phyloP scores from a whole-genome alignment of 2,888 invertebrate species.

The Brenthis daphne region DNA sequence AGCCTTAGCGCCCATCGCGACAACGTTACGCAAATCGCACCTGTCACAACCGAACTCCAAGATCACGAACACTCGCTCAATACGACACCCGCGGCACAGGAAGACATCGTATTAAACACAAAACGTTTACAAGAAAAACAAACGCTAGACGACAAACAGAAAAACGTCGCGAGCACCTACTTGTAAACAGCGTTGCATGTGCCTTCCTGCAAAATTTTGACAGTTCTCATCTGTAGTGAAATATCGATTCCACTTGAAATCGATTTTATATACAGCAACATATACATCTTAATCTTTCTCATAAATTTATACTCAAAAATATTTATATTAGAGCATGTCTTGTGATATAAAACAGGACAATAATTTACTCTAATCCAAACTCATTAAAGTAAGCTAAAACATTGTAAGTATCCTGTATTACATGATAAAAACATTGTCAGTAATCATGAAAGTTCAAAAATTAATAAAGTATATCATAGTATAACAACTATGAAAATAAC shows the following conservation, averaged over 20 bases:
- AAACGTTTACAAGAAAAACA: conserved; percentile 53
- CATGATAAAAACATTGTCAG: too few species aligned
- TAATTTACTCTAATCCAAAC: too few species aligned
- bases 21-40: conserved; percentile 74
- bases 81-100: conserved; percentile 70
- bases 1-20: conserved; percentile 91
- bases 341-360: too few species aligned
- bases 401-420: too few species aligned
- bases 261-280: conserved; percentile 25
- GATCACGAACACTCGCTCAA: conserved; percentile 74
- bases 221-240: conserved; percentile 54
- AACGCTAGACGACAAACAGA: conserved; percentile 64
- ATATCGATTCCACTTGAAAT: conserved; percentile 38
- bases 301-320: too few species aligned
- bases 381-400: too few species aligned
- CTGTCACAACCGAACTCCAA: conserved; percentile 60
- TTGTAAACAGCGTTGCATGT: conserved; percentile 80
- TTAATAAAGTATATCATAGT: too few species aligned
- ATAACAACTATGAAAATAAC: too few species aligned
- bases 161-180: conserved; percentile 60
- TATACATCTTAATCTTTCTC: too few species aligned
- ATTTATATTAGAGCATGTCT: too few species aligned
- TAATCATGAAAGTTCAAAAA: too few species aligned
- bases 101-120: conserved; percentile 76
- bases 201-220: conserved; percentile 80